Base-by-base conservation (phyloP, 92 coral and sea anemone genomes). In the Muricea muricata region DNA sequence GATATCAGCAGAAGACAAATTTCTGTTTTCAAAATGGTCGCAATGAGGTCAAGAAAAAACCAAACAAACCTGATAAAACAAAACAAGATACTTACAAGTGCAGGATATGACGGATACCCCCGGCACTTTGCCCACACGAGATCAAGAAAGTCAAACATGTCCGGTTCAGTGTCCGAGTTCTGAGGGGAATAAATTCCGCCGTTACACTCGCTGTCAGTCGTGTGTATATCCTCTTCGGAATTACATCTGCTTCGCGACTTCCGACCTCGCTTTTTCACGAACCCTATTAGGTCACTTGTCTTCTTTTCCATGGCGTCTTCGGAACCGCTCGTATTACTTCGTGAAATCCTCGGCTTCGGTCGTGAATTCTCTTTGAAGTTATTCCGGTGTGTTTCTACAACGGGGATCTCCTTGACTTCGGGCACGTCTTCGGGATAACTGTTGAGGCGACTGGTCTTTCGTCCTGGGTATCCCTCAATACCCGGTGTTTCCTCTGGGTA, bases 71-170 rank as follows among this genome's bases (percentile, higher is more conserved):
- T 23, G 5, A 20, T 42, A 30, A 31, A 25, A 3, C 17, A 17
- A 0, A 52, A 1, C 18, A 18, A 10, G 20, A 52, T 26, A 80
- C 97, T 52, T 83, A 95, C 98, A 91, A 97, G 69, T 1, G 99
- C 99, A 8, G 99, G 99, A 57, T 97, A 97, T 7, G 99, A 94
- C 6, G 99, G 99, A 60, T 97, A 97, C 6, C 99, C 99, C 6
- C 99, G 98, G 72, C 99, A 97, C 83, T 97, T 97, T 9, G 99
- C 99, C 99, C 99, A 97, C 85, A 97, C 99, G 52, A 97, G 88
- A 71, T 97, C 99, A 54, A 97, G 75, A 8, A 95, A 93, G 65
- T 93, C 94, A 28, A 97, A 79, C 6, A 97, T 94, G 42, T 97
- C 85, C 65, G 91, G 90, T 66, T 97, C 98, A 34, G 88, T 89